Base-by-base conservation (phyloP, 2,113 vertebrate species). In the Amazona guildingii region DNA sequence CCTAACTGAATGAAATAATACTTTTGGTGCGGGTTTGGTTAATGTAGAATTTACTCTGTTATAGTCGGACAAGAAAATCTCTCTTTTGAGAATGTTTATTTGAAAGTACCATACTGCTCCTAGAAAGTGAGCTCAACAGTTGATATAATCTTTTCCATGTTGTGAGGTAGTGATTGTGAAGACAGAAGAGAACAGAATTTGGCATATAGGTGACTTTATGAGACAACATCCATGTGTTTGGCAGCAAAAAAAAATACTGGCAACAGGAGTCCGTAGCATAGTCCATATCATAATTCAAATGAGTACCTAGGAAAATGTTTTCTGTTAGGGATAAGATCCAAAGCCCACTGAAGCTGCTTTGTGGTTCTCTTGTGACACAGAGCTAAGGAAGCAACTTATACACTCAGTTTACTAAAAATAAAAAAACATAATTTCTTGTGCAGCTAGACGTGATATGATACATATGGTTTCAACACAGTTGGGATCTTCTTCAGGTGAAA, bases 191-290 rank as follows among this genome's bases (percentile, higher is more conserved):
- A 74, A 33, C 5, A 63, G 19, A 75, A 13, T n/a, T 9, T 27
- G 55, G 4, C 24, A 78, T 0, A 0, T 7, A 74, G 15, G 7
- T 37, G 15, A 73, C 4, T 78, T 82, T 68, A 63, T 59, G 17
- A 74, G 13, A 59, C 20, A 78, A 41, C 28, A 10, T 3, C 3
- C 8, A 17, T 11, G 19, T 29, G 4, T 67, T n/a, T 82, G n/a
- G 7, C 33, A 85, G 17, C 31, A 79, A 85, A 67, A 10, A 89
- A 89, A 91, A 93, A 25, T 33, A 39, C 9, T 49, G 25, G 33
- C 11, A 85, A 51, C 6, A 35, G 17, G 7, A 91, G 7, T 25
- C 33, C 61, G 4, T 35, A 52, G 79, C 48, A 12, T 29, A 76
- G 23, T 57, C 33, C 51, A 16, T 31, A 41, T 35, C 49, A 83